phyloP scores from a whole-genome alignment of 1,140 invertebrate species.

The Ostrea denselamellosa region DNA sequence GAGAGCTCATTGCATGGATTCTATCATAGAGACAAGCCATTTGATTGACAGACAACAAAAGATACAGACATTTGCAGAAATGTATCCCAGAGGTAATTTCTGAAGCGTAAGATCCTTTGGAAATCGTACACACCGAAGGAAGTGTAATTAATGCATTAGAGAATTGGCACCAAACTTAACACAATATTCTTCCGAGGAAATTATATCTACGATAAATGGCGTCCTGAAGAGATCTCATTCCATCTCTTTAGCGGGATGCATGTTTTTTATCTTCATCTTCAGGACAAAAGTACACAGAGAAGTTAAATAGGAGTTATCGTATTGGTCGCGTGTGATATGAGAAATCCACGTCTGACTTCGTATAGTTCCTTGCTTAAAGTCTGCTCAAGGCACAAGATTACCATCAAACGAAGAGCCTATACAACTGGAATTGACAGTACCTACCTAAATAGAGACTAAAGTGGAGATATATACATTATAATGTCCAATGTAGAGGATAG shows the following conservation, averaged over 20 bases:
- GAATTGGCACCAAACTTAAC: conserved; percentile 17
- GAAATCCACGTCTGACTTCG: not conserved
- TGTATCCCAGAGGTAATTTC: not conserved
- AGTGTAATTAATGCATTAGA: not conserved
- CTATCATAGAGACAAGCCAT: not conserved
- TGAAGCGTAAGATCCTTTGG: not conserved
- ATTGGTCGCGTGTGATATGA: not conserved
- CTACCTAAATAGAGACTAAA: conserved; percentile 2
- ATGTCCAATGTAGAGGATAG: not conserved
- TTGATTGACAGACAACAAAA: not conserved
- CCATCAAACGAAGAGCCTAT: not conserved
- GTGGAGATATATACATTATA: not conserved
- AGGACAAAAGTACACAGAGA: not conserved
- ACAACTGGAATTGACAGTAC: conserved; percentile 12
- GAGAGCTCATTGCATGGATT: too few relatives aligned
- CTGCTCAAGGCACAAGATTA: not conserved
- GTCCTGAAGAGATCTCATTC: not conserved
- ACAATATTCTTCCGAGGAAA: conserved; percentile 4
- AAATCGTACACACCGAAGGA: not conserved
- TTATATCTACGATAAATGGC: not conserved
- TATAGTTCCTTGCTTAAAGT: not conserved
- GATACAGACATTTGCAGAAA: not conserved
- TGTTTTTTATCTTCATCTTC: not conserved
- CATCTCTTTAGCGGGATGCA: not conserved
- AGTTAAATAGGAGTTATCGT: not conserved